These are phyloP conservation scores for Elachura formosa DNA, from an alignment of 2,113 vertebrate species.

Conservation along the genomic window DNA sequence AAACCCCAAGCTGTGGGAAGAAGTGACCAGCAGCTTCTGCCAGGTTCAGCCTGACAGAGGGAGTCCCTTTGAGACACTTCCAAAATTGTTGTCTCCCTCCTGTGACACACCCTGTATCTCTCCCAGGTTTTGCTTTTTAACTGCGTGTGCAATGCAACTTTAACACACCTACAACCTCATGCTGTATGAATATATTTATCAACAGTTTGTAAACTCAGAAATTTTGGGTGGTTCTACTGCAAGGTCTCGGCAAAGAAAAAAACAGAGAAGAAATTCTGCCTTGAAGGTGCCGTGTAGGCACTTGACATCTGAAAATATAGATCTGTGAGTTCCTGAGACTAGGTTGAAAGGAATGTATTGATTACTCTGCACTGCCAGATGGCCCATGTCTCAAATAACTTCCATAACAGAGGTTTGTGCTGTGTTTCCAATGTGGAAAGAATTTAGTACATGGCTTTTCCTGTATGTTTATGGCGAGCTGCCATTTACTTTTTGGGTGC, in stretches of 20 bases:
- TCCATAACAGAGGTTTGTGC: not conserved
- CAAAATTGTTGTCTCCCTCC: rapidly evolving
- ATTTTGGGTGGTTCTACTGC: not conserved
- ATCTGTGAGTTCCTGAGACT: not conserved
- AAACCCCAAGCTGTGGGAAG: not conserved
- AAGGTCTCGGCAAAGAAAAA: not conserved
- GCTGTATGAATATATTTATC: not conserved
- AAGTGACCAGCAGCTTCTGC: not conserved
- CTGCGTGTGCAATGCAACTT: not conserved
- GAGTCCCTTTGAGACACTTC: not conserved
- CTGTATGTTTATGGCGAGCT: not conserved
- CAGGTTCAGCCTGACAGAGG: not conserved
- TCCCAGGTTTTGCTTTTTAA: rapidly evolving
- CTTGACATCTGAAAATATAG: not conserved
- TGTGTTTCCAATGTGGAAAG: rapidly evolving
- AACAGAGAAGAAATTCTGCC: not conserved
- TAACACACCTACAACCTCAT: rapidly evolving
- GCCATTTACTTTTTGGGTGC: not conserved
- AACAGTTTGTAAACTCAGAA: not conserved
- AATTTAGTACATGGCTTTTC: not conserved
- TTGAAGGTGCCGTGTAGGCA: rapidly evolving
- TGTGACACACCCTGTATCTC: not conserved
- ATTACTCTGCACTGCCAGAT: not conserved
- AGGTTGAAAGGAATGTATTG: not conserved
- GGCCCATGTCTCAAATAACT: not conserved